A percentile compares a stretch with the other conserved stretches of the same genome.
phyloP scores from a whole-genome alignment of 2,888 invertebrate species.

The Catocala sponsa region DNA sequence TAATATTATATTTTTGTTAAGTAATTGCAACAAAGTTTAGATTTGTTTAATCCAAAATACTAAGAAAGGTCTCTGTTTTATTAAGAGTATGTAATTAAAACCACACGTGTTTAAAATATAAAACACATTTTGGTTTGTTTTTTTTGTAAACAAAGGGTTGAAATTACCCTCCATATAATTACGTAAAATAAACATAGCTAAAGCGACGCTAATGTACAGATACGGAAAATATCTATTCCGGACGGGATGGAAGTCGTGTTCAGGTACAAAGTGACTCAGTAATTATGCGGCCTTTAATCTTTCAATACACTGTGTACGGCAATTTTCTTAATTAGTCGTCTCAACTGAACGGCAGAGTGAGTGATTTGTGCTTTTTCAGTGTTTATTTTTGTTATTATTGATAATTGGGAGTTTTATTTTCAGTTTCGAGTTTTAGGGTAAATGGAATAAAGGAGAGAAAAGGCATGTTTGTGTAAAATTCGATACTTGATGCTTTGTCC shows the following conservation, averaged over 20 bases:
- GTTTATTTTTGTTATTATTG: not conserved
- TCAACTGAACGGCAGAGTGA: not conserved
- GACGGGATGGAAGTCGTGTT: slow-evolving; percentile 1
- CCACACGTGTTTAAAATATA: too few species aligned
- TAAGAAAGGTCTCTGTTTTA: too few species aligned
- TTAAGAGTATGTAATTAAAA: too few species aligned
- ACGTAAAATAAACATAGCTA: slow-evolving; percentile 6
- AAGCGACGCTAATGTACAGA: not conserved
- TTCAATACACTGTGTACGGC: not conserved
- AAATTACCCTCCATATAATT: not conserved
- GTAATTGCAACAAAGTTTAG: too few species aligned
- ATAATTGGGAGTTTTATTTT: not conserved
- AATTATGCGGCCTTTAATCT: slow-evolving; percentile 16
- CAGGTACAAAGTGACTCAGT: slow-evolving; percentile 8
- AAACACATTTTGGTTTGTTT: too few species aligned
- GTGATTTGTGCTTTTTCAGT: slow-evolving; percentile 9
- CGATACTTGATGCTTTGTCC: too few species aligned
- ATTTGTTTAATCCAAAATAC: too few species aligned
- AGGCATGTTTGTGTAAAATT: too few species aligned
- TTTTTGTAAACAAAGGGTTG: too few species aligned
- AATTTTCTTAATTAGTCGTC: slow-evolving; percentile 13
- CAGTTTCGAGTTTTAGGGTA: too few species aligned
- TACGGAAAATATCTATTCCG: slow-evolving; percentile 4
- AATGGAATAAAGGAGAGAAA: too few species aligned
- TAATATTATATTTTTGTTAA: too few species aligned